These are phyloP conservation scores for Bombyx mandarina DNA, from an alignment of 1,140 invertebrate genomes.

Conservation along the genomic window DNA sequence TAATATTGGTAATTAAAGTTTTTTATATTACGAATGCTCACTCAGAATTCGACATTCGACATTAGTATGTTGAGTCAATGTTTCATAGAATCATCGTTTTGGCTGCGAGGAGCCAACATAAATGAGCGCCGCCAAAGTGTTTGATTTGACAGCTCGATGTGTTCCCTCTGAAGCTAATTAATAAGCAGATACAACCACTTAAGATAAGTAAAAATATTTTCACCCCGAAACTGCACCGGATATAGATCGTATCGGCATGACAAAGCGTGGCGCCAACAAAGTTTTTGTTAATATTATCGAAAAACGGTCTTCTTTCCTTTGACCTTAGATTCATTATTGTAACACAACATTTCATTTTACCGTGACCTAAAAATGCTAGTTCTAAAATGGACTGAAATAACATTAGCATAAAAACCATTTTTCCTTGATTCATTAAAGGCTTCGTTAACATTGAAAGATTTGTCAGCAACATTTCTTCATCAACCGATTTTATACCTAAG, in stretches of 20 bases:
- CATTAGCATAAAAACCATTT: too few species aligned
- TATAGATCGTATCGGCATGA: constrained; percentile 66
- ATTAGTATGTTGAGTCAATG: constrained; percentile 17
- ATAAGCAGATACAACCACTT: constrained; percentile 71
- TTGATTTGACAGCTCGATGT: constrained; percentile 62
- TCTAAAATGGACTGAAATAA: too few species aligned
- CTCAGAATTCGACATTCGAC: constrained; percentile 14
- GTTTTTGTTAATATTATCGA: constrained; percentile 8
- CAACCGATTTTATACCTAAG: constrained; percentile 7
- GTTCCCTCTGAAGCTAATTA: constrained; percentile 62
- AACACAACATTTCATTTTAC: constrained; percentile 8
- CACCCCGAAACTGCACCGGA: constrained; percentile 66
- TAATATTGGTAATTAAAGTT: constrained; percentile 3
- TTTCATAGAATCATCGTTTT: constrained; percentile 52
- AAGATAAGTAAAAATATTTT: constrained; percentile 70
- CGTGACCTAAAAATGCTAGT: too few species aligned
- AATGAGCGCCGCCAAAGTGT: constrained; percentile 50
- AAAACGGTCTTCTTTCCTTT: constrained; percentile 8
- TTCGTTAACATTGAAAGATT: constrained; percentile 21
- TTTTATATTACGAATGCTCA: background rate
- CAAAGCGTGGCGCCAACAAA: constrained; percentile 62
- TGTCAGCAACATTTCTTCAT: constrained; percentile 19
- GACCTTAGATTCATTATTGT: constrained; percentile 10
- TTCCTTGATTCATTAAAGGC: constrained; percentile 3
- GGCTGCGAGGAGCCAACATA: constrained; percentile 25